Base-by-base conservation (phyloP, 2,113 vertebrate genomes). In the Mirounga angustirostris region DNA sequence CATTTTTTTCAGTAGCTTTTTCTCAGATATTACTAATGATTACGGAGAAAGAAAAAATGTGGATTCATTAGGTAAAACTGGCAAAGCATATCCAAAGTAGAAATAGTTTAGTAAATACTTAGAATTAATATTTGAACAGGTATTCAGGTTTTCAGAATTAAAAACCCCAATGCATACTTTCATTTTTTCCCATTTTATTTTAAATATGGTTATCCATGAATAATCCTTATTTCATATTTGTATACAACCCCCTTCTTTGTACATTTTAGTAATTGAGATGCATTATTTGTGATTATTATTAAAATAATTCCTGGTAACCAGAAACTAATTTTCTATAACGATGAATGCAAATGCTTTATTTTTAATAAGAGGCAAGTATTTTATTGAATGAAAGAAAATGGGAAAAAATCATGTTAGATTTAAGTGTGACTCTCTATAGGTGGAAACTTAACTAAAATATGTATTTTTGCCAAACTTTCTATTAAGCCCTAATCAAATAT, bases 1-100 rank as follows among this genome's bases (percentile, higher is more conserved):
- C 13, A n/a, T 93, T 26, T 10, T 9, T 9, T 98, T 91, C 97
- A 50, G 26, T 91, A 59, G 93, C 7, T 95, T 7, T 83, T 24
- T 65, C 82, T 71, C 24, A 82, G 40, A 40, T 43, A 36, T 94
- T 95, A 98, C 95, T 83, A 87, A 95, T 96, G 16, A 94, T 93
- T 84, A 96, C 11, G 83, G 95, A 96, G 16, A 87, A 56, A 67
- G 10, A 21, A 26, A 96, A 94, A 63, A 88, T 95, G 26, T 24
- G 71, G 54, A 67, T 36, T 0, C 7, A 1, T 71, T 81, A 8
- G 4, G 0, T 10, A 52, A 36, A 95, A 82, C 26, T 69, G 15
- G 14, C 18, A 92, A 61, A 95, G 12, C 16, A 76, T 58, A 43
- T 8, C 88, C 16, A 88, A 84, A 94, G 65, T 59, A 95, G 22